Conservation (phyloP, 2,888 invertebrate species). For the Eudasyphora cyanicolor region DNA sequence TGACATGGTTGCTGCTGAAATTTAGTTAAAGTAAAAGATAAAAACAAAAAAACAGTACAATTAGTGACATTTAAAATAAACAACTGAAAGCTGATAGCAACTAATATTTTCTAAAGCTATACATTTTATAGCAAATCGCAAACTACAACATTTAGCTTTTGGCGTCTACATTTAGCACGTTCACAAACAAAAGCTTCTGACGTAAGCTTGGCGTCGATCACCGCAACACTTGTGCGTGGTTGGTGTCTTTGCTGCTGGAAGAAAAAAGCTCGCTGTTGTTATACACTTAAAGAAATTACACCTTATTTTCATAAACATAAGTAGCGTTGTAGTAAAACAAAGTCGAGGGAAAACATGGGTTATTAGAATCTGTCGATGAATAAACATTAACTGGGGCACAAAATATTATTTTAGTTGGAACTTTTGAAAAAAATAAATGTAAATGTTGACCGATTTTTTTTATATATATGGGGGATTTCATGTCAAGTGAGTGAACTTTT, state of each 20-base stretch:
- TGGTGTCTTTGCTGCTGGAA: slow-evolving; percentile 27
- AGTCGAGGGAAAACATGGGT: too few relatives aligned
- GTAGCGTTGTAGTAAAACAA: too few relatives aligned
- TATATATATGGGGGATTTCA: too few relatives aligned
- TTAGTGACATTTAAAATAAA: slow-evolving; percentile 3
- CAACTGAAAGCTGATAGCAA: not conserved
- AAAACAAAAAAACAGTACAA: not conserved
- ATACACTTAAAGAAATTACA: slow-evolving; percentile 21
- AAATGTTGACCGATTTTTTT: too few relatives aligned
- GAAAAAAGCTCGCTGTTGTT: not conserved
- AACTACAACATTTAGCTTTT: not conserved
- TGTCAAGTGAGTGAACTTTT: too few relatives aligned
- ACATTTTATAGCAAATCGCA: not conserved
- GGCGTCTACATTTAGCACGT: not conserved
- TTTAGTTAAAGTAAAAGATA: not conserved
- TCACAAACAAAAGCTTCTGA: slow-evolving; percentile 29
- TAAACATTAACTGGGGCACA: too few relatives aligned
- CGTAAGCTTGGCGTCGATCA: slow-evolving; percentile 21
- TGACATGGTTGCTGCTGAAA: slow-evolving; percentile 86
- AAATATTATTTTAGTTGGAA: too few relatives aligned
- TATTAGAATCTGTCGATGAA: too few relatives aligned
- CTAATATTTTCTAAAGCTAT: not conserved
- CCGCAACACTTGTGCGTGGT: not conserved
- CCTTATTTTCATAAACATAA: too few relatives aligned
- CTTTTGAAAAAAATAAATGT: too few relatives aligned